Evolutionary conservation across 2,113 vertebrate species (phyloP), one percentile per base, ranked within the genome.

Genomic region (Percina caprodes): DNA sequence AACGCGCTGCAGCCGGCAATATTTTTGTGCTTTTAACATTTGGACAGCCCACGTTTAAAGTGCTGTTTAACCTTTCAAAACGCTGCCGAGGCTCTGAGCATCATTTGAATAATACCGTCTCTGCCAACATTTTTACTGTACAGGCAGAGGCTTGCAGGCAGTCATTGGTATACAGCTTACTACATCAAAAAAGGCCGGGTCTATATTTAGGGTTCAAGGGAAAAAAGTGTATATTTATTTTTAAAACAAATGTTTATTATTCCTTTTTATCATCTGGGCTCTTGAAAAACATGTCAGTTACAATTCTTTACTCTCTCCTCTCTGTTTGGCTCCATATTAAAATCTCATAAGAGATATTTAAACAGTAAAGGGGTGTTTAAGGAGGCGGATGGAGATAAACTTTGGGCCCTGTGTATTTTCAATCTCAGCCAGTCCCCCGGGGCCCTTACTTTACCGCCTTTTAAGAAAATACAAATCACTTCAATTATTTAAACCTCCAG

Each of bases 191-290:
- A 82, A 56, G 77, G 15, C 30, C 2, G 5, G 1, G 42, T 87
- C 91, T 92, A 91, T 91, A 91, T 93, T 92, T 92, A 92, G 88
- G 68, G 61, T 88, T 86, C 48, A 84, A 86, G 86, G 63, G 63
- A 48, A 86, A 83, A 85, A 66, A 42, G 39, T 72, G 83, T 83
- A 80, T 91, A 66, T 92, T 92, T 92, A 92, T 92, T 92, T 93
- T 93, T 91, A 91, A 88, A 92, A 90, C 89, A 92, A 91, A 91
- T 92, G 84, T 90, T 91, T 91, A 90, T 92, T 88, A 84, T 88
- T 80, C 79, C 69, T 88, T 89, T 91, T 92, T 84, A 88, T 90
- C 88, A 76, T 56, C 19, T 13, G 6, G 52, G 61, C 74, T 67
- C 67, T 68, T 69, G 82, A 85, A 90, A 86, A 93, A 89, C 86